These are phyloP conservation scores for Heliconius erato DNA, from an alignment of 2,888 invertebrate species.

Conservation along the genomic window DNA sequence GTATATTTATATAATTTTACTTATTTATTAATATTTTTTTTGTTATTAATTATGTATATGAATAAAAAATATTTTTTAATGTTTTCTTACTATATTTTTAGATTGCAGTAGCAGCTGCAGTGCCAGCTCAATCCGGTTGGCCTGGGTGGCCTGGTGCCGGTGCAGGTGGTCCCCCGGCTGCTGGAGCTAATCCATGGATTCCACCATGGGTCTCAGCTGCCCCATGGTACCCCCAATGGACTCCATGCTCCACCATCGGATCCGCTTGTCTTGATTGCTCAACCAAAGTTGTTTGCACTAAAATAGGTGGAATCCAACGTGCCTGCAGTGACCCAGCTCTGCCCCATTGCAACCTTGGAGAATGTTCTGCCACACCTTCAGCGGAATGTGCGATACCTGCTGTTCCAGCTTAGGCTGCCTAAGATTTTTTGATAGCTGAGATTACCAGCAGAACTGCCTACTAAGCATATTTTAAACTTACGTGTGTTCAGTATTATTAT, in stretches of 20 bases:
- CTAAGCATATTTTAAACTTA: background rate
- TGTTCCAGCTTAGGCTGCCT: slow-evolving; percentile 48
- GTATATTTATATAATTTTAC: slow-evolving; percentile 55
- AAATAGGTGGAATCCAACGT: slow-evolving; percentile 71
- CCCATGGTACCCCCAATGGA: slow-evolving; percentile 78
- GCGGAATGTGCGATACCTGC: slow-evolving; percentile 64
- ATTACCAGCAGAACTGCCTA: slow-evolving; percentile 8
- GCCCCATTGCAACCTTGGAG: slow-evolving; percentile 80
- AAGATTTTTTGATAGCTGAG: slow-evolving; percentile 7
- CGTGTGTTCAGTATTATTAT: background rate
- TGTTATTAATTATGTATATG: background rate
- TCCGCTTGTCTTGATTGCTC: slow-evolving; percentile 71
- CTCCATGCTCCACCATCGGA: slow-evolving; percentile 70
- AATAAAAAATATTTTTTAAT: background rate
- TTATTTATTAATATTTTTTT: background rate
- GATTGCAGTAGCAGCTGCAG: slow-evolving; percentile 68
- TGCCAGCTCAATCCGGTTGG: slow-evolving; percentile 60
- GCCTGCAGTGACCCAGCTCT: slow-evolving; percentile 74
- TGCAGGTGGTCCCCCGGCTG: slow-evolving; percentile 54
- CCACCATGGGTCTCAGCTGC: slow-evolving; percentile 76
- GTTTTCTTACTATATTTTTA: slow-evolving; percentile 47
- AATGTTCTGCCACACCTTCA: slow-evolving; percentile 78
- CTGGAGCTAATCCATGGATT: slow-evolving; percentile 71
- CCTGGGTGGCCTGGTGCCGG: slow-evolving; percentile 52
- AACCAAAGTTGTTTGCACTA: slow-evolving; percentile 75